Conservation (phyloP, 2,797 vertebrate genomes). For the Enteromius afrohamiltoni region DNA sequence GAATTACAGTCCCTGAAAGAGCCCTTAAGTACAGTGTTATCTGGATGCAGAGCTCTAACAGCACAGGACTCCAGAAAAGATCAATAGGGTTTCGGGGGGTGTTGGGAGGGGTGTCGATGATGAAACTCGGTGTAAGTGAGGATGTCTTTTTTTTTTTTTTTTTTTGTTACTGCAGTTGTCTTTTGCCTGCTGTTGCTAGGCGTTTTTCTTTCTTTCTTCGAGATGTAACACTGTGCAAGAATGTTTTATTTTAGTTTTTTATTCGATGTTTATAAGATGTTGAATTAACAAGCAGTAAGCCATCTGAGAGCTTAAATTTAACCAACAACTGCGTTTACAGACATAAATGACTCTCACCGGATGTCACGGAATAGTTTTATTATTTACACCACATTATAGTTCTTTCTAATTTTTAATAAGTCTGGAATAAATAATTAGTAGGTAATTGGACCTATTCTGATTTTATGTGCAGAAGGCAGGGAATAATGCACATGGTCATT, state of each 20-base stretch:
- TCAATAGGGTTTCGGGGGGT: constrained; percentile 73
- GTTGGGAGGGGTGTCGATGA: constrained; percentile 76
- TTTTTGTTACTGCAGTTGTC: constrained; percentile 51
- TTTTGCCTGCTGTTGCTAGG: constrained; percentile 74
- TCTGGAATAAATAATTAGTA: neutral
- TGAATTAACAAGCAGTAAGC: neutral
- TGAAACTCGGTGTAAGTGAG: constrained; percentile 82
- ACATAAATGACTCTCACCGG: neutral
- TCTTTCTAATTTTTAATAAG: neutral
- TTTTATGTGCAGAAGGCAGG: neutral
- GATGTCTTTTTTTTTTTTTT: constrained; percentile 34
- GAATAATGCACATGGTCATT: neutral
- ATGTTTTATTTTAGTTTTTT: constrained; percentile 2
- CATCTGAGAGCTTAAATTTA: neutral
- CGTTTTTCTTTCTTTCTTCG: constrained; percentile 39
- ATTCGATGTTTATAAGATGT: constrained; percentile 7
- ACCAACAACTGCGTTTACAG: neutral
- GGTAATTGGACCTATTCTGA: neutral
- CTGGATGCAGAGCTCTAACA: constrained; percentile 74
- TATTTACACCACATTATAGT: neutral
- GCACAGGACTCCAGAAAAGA: constrained; percentile 70
- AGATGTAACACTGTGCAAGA: constrained; percentile 62
- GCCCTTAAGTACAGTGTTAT: constrained; percentile 75
- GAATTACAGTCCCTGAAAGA: constrained; percentile 76
- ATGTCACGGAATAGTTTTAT: neutral